Conservation (phyloP, 2,113 vertebrate genomes). For the Ptychochromis oligacanthus region DNA sequence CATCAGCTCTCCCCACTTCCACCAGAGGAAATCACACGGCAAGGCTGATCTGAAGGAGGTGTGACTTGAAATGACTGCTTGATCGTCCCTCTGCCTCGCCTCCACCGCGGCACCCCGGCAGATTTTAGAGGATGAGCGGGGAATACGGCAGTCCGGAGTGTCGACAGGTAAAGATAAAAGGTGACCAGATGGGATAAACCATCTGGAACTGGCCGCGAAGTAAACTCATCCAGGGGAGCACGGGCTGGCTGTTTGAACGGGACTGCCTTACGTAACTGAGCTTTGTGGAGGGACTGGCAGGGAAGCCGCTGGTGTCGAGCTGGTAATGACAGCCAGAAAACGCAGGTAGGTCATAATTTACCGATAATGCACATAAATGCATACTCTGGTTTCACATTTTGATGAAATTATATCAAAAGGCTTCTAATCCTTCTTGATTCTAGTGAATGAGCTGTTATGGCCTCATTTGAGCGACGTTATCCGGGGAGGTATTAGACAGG, state of each 20-base stretch:
- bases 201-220: background rate
- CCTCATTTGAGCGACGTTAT: background rate
- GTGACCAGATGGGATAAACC: background rate
- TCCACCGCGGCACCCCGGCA: background rate
- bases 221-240: background rate
- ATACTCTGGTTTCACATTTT: background rate
- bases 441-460: background rate
- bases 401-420: fast-evolving
- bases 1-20: background rate
- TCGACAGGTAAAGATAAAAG: background rate
- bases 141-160: background rate
- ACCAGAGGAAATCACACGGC: constrained; percentile 24
- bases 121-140: background rate
- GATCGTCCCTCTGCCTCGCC: constrained; percentile 33
- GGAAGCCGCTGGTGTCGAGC: constrained; percentile 28
- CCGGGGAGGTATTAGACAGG: background rate
- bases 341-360: constrained; percentile 60
- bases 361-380: background rate
- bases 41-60: constrained; percentile 44
- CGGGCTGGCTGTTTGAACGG: constrained; percentile 6
- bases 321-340: constrained; percentile 16
- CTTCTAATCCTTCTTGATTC: background rate
- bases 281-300: constrained; percentile 42
- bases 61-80: constrained; percentile 38
- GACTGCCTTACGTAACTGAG: constrained; percentile 74